Base-by-base conservation (phyloP, 2,888 invertebrate species). In the Cerastis rubricosa region DNA sequence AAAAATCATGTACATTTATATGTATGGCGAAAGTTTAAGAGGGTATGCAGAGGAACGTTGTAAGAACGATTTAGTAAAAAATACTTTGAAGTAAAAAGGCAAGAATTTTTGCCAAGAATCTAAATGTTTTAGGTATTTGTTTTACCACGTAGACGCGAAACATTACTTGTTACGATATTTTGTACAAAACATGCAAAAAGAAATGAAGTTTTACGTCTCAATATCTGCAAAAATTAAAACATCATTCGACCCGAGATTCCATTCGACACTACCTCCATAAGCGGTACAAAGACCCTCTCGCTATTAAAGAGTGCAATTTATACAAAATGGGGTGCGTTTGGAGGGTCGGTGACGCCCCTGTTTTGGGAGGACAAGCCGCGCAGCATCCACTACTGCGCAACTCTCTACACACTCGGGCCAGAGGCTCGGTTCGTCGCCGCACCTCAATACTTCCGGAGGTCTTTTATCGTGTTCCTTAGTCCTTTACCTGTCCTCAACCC, bases 321-420 rank as follows among this genome's bases (percentile, higher is more conserved):
- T 87, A 85, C 86, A 90, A 92, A 94, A 93, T 92, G 86, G 95
- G 94, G 94, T 91, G 91, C 90, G 87, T 76, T 85, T 85, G 87
- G 92, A 93, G 95, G 94, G 95, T 87, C 76, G 91, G 93, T 93
- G 94, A 92, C 95, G 94, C 94, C 97, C 96, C 96, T 95, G 93
- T 90, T 85, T 84, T 86, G 89, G 86, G 88, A 87, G 83, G 83
- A 85, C 83, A 89, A 88, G 87, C 85, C 93, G 96, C 95, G 96
- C 95, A 96, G 96, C 95, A 95, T 95, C 95, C 94, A 90, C 89
- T 91, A 93, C 93, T 96, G 96, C 96, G 96, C 96, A 96, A 94
- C 94, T 96, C 96, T 90, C 91, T 86, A 90, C 91, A 90, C 92
- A 92, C 89, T 93, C 90, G 84, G 91, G 90, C 91, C 92, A 92